Base-by-base conservation (phyloP, 1,140 invertebrate genomes). In the Ceratina japonica region DNA sequence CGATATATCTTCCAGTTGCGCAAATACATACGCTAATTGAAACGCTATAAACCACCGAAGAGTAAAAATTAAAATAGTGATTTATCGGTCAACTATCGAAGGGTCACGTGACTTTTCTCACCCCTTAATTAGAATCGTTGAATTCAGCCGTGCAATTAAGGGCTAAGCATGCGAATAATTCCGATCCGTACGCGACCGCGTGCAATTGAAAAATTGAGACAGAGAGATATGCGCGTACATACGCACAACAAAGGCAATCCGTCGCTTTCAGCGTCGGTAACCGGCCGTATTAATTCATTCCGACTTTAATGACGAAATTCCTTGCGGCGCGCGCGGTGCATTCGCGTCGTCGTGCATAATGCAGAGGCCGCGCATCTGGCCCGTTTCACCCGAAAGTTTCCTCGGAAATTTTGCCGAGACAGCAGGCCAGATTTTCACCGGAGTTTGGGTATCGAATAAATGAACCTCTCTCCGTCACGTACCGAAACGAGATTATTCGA, bases 271-370 rank as follows among this genome's bases (percentile, higher is more conserved):
- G 10, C 18, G 16, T 16, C 31, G 31, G 20, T 58, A 58, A 58
- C 73, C 37, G 51, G 27, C 44, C 56, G 18, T 62, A 54, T 72
- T 78, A 78, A 72, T 78, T 71, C 20, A 7, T 63, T 72, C 59
- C 13, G 51, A 62, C 31, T 72, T 78, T 78, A 71, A 78, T 62
- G 44, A 63, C 74, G 56, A 69, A 69, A 69, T 76, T 76, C 64
- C 74, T 76, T 52, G 37, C 24, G 13, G 54, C 18, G 37, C 15
- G 20, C 13, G 16, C 22, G 51, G 8, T 27, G n/a, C 64, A 18
- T n/a, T 51, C 2, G 22, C 15, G 18, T 15, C 54, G 10, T 18
- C 61, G 24, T 54, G 49, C 74, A 68, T 75, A 52, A 76, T 76
- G 74, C 65, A 61, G n/a, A 16, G 7, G 13, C 37, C 56, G 22